Evolutionary conservation across 2,888 invertebrate species (phyloP), one percentile per base, ranked within the genome.

Genomic region (Amaurobius ferox): DNA sequence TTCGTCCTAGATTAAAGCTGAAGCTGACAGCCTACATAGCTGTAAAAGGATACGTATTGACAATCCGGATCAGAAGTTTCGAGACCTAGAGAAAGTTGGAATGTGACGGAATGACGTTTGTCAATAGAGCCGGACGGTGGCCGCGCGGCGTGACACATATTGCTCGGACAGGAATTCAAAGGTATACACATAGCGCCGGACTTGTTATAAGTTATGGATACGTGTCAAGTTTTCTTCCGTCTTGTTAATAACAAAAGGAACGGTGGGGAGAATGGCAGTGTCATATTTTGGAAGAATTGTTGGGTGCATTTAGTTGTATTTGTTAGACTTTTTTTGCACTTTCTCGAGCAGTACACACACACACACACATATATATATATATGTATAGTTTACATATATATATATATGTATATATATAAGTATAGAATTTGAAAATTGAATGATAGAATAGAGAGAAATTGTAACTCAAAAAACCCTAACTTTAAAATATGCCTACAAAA

Each of bases 41-140:
- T 85, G 77, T 85, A 85, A 55, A n/a, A 85, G 83, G 77, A 85
- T 72, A 77, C 78, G 83, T 85, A 85, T 85, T 85, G 83, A 85
- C 83, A 85, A 85, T 85, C 78, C 77, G 72, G 83, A 85, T 85
- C 83, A 85, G 64, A 44, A 26, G 30, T 11, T 32, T 30, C 29
- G 62, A 30, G 68, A 16, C 16, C 62, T n/a, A 35, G n/a, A 32
- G 76, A 77, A 76, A 83, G 77, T 83, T 72, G 83, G 83, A 77
- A 83, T 81, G 81, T 81, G 81, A 81, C 81, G 73, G 73, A 80
- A 67, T 80, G 80, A 80, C 64, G 81, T 68, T 81, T 81, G 81
- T 81, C 81, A 81, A 81, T 81, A 81, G 74, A 61, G 13, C 74
- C 19, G 68, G 44, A 19, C 62, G 70, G 70, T 40, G 66, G 26